phyloP scores from a whole-genome alignment of 2,797 vertebrate genomes.

The Thunnus albacares region DNA sequence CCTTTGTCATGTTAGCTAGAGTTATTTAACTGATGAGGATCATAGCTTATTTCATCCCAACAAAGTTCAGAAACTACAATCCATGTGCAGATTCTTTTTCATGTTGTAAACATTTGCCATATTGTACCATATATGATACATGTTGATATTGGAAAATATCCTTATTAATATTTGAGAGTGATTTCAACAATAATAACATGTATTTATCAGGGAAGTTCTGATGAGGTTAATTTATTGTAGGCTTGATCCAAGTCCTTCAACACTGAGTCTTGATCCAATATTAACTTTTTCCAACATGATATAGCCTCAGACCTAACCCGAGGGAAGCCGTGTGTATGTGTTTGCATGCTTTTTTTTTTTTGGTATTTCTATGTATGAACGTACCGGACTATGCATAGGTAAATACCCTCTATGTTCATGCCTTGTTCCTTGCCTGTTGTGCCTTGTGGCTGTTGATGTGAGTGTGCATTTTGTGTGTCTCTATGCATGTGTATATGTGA shows the following conservation, averaged over 20 bases:
- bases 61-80: background rate
- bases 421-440: background rate
- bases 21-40: no score
- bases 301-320: background rate
- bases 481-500: background rate
- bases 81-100: background rate
- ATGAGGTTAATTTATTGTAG: background rate
- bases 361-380: background rate
- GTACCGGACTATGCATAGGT: background rate
- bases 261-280: background rate
- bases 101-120: background rate
- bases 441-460: background rate
- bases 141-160: background rate
- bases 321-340: conserved; percentile 12
- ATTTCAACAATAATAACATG: background rate
- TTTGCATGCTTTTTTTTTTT: background rate
- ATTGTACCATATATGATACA: background rate
- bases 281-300: conserved; percentile 9
- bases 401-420: background rate
- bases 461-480: background rate
- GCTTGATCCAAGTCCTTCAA: background rate
- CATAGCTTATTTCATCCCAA: background rate
- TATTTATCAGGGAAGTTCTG: background rate
- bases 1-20: background rate
- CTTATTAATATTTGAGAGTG: background rate